These are phyloP conservation scores for Mellivora capensis DNA, from an alignment of 2,113 vertebrate genomes.

Conservation along the genomic window DNA sequence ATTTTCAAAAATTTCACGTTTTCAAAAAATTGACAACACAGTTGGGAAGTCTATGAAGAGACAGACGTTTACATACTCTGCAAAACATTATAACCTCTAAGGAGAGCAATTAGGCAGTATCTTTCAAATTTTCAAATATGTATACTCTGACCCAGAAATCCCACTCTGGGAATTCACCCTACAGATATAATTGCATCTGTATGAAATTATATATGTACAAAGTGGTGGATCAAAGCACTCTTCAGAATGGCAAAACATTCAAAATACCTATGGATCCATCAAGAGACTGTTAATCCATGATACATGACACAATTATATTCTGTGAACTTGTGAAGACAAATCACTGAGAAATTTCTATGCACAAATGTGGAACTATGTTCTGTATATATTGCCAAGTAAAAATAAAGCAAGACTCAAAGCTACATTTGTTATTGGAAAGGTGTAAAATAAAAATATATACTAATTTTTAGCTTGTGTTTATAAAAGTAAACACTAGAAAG, in stretches of 20 bases:
- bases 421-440: neutral
- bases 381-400: neutral
- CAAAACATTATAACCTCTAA: neutral
- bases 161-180: neutral
- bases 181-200: neutral
- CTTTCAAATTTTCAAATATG: neutral
- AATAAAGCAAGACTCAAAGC: neutral
- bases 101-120: neutral
- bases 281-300: neutral
- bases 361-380: neutral
- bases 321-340: neutral
- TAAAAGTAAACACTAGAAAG: neutral
- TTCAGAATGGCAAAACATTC: neutral
- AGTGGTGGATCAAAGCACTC: neutral
- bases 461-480: neutral
- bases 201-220: neutral
- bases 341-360: neutral
- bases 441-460: neutral
- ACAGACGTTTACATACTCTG: neutral
- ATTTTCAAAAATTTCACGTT: neutral
- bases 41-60: neutral
- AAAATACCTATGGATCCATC: neutral
- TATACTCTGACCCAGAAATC: neutral
- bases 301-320: neutral
- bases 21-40: neutral